Evolutionary conservation across 1,140 invertebrate species (phyloP).

Genomic region (Neocloeon triangulifer): DNA sequence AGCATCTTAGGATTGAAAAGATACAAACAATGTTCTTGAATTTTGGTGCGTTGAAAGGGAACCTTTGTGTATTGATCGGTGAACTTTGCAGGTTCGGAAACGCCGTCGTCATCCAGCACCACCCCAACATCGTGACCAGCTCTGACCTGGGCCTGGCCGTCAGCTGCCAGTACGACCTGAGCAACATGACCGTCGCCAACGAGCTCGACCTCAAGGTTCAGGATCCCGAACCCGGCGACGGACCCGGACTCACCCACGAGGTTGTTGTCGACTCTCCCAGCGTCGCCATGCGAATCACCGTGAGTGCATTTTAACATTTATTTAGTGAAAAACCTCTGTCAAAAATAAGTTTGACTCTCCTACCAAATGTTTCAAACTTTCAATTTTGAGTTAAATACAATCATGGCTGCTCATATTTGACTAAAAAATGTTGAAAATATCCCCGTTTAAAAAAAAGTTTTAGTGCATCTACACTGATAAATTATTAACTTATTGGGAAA

Average conservation of each 20-base stretch:
- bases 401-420: too few species aligned
- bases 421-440: too few species aligned
- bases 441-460: too few species aligned
- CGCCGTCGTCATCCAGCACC: conserved; percentile 81
- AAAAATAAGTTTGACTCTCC: too few species aligned
- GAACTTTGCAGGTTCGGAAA: conserved; percentile 40
- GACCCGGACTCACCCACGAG: conserved; percentile 20
- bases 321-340: too few species aligned
- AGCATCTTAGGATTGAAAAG: not conserved
- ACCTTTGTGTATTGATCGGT: not conserved
- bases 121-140: conserved; percentile 85
- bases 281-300: conserved; percentile 74
- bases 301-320: conserved; percentile 11
- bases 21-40: not conserved
- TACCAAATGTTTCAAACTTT: too few species aligned
- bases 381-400: too few species aligned
- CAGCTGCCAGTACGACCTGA: conserved; percentile 81
- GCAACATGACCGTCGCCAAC: conserved; percentile 81
- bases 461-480: too few species aligned
- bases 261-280: conserved; percentile 71
- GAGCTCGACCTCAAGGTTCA: conserved; percentile 74
- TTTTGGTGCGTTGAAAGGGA: not conserved
- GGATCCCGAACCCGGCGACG: conserved; percentile 48
- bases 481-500: too few species aligned
- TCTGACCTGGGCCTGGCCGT: conserved; percentile 78